Evolutionary conservation across 2,888 invertebrate species (phyloP).

Genomic region (Cataglyphis altisquamis): DNA sequence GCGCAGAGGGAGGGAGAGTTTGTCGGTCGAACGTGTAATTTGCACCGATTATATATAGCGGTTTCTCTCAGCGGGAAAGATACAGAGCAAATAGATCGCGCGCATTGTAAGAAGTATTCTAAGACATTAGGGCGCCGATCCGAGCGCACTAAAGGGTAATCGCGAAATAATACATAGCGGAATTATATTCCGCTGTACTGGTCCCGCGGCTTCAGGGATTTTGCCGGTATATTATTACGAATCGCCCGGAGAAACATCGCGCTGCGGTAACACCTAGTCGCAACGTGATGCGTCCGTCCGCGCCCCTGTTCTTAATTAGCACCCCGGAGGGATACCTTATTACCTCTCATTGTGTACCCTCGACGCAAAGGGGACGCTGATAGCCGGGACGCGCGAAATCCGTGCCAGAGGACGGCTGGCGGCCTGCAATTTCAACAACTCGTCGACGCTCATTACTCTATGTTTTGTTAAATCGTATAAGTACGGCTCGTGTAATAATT

Average conservation of each 20-base stretch:
- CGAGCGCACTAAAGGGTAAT: constrained; percentile 50
- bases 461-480: constrained; percentile 37
- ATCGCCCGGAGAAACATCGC: constrained; percentile 41
- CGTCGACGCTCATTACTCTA: constrained; percentile 34
- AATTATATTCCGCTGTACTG: constrained; percentile 41
- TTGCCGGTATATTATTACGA: constrained; percentile 48
- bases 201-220: neutral
- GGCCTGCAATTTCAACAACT: constrained; percentile 37
- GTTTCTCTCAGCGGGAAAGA: constrained; percentile 27
- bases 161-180: constrained; percentile 50
- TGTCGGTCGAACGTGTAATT: constrained; percentile 39
- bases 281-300: constrained; percentile 28
- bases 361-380: constrained; percentile 38
- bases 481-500: constrained; percentile 21
- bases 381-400: constrained; percentile 44
- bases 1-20: neutral
- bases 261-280: constrained; percentile 44
- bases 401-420: constrained; percentile 37
- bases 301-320: constrained; percentile 49
- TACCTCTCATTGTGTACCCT: constrained; percentile 44
- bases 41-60: constrained; percentile 31
- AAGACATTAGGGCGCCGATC: constrained; percentile 44
- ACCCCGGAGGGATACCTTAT: constrained; percentile 49
- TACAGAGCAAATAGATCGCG: constrained; percentile 46
- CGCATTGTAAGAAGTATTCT: constrained; percentile 39